A percentile compares a stretch with the other conserved stretches of the same genome.
These are phyloP conservation scores for Nipponacmea schrenckii DNA, from an alignment of 2,888 invertebrate species.

Conservation along the genomic window DNA sequence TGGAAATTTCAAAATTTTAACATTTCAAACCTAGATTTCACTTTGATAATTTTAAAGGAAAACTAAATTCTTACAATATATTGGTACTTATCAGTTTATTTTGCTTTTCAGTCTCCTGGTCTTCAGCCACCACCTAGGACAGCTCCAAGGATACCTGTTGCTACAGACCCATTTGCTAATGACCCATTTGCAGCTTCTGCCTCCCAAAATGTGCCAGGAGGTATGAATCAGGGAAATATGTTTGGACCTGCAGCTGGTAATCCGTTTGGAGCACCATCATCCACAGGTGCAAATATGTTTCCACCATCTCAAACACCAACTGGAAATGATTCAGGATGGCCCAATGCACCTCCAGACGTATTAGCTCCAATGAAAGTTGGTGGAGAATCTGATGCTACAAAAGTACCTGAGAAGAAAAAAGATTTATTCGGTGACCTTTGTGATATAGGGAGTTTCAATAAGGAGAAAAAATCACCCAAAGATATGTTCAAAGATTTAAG, in stretches of 20 bases:
- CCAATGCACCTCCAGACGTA: constrained; percentile 17
- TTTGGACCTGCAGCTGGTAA: constrained; percentile 20
- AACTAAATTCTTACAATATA: neutral
- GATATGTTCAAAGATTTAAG: constrained; percentile 49
- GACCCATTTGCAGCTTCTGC: constrained; percentile 34
- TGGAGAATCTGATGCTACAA: constrained; percentile 13
- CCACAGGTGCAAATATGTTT: neutral
- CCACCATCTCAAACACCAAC: neutral
- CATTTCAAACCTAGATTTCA: neutral
- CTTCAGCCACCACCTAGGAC: constrained; percentile 10
- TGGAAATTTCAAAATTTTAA: neutral
- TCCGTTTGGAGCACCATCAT: constrained; percentile 23
- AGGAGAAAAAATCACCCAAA: constrained; percentile 33
- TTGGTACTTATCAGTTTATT: too few relatives aligned
- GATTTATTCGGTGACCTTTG: constrained; percentile 52
- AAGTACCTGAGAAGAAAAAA: constrained; percentile 17
- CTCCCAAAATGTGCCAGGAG: neutral
- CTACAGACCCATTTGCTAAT: constrained; percentile 42
- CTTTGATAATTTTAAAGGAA: neutral
- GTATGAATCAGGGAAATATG: neutral
- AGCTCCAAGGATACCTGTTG: constrained; percentile 28
- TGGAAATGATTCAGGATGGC: constrained; percentile 6
- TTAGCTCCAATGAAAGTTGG: constrained; percentile 26
- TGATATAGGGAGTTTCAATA: constrained; percentile 27
- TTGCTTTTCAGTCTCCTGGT: neutral